phyloP scores from a whole-genome alignment of 2,113 vertebrate species.

The Hippolais icterina region DNA sequence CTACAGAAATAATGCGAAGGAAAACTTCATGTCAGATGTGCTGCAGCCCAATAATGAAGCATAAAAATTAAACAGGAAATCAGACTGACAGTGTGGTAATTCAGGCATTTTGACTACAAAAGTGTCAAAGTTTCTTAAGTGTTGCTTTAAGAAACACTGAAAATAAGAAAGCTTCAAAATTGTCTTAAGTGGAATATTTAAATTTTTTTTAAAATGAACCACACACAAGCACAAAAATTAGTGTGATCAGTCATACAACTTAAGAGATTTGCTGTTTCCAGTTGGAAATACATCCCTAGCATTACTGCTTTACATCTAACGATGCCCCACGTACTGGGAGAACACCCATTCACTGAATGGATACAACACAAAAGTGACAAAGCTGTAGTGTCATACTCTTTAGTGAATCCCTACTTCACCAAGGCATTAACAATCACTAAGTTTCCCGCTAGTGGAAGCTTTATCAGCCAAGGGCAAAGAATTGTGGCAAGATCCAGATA shows the following conservation, averaged over 20 bases:
- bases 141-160: neutral
- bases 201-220: neutral
- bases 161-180: neutral
- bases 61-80: neutral
- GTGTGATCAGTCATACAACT: neutral
- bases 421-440: neutral
- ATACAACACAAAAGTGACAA: neutral
- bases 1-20: neutral
- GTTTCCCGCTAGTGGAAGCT: neutral
- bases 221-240: neutral
- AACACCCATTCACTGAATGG: conserved; percentile 51
- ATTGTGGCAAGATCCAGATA: neutral
- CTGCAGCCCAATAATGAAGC: neutral
- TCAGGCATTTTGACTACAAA: neutral
- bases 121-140: too few species aligned
- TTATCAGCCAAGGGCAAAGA: neutral
- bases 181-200: neutral
- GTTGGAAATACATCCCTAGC: neutral
- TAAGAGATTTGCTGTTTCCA: neutral
- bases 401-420: neutral
- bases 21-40: neutral
- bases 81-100: neutral
- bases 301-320: neutral
- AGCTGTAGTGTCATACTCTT: neutral
- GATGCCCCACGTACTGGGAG: neutral